Base-by-base conservation (phyloP, 1,140 invertebrate species). In the Agrypnia vestita region DNA sequence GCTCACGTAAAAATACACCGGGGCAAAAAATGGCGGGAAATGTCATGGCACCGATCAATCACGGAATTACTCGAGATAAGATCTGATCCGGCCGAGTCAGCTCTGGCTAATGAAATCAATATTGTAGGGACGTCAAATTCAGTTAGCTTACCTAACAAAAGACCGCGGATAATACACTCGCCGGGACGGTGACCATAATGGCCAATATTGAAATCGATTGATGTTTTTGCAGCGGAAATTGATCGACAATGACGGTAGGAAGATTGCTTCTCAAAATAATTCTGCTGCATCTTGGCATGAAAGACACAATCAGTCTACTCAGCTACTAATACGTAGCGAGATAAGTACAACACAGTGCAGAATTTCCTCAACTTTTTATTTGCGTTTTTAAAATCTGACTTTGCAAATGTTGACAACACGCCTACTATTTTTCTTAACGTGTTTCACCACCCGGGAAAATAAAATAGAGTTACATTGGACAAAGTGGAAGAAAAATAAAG, bases 31-130 rank as follows among this genome's bases (percentile, higher is more conserved):
- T 59, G 25, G 35, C 69, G 53, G 47, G 47, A 64, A 76, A 76
- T 80, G 79, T 80, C 79, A 80, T 59, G 79, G 62, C 74, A 55
- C 61, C 76, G 73, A 80, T 80, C 79, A 80, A 80, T 80, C 79
- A 80, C 79, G 47, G 53, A 55, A 67, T 77, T 71, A 76, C 21
- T 43, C 47, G 35, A 80, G 79, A 80, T 80, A 76, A 76, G 75
- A 69, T 69, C 64, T 69, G 25, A 35, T 49, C 64, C n/a, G 53
- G 56, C 76, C 59, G 51, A 67, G 71, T 62, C 76, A 62, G 61
- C 76, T 71, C 73, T 80, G 79, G 72, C 79, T 80, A 80, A 80
- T 80, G 79, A 80, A 80, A 80, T 80, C 79, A 80, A 80, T 80
- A 80, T 76, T 67, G 59, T 69, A 19, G 64, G 25, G 25, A 35